Conservation (phyloP, 2,113 vertebrate species). For the Amphiprion percula region DNA sequence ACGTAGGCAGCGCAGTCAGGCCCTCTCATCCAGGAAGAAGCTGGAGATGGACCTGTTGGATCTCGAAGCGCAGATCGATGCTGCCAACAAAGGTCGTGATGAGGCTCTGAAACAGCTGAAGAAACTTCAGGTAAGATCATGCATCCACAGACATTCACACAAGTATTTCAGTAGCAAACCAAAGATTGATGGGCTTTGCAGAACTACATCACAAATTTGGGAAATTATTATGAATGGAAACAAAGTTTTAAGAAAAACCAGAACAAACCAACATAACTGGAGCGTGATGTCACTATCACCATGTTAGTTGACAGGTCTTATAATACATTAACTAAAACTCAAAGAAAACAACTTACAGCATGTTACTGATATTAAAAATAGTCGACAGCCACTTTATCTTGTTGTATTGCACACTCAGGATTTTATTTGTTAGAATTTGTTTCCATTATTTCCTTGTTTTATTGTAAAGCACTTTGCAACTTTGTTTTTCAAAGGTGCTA, state of each 20-base stretch:
- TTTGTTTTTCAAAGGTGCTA: no score
- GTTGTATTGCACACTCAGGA: no score
- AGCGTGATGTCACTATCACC: neutral
- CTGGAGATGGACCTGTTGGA: slow-evolving; percentile 94
- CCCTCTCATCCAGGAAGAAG: slow-evolving; percentile 92
- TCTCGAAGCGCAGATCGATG: slow-evolving; percentile 90
- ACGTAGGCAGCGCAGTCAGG: slow-evolving; percentile 89
- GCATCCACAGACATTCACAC: no score
- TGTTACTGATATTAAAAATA: no score
- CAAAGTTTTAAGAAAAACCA: neutral
- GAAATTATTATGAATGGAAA: neutral
- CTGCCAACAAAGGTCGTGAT: slow-evolving; percentile 92
- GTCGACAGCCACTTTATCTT: no score
- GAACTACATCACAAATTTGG: neutral
- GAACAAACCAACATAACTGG: no score
- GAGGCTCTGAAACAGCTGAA: slow-evolving; percentile 95
- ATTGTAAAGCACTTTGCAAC: no score
- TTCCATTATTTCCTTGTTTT: no score
- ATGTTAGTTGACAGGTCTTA: no score
- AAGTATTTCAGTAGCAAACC: neutral
- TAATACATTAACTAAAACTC: no score
- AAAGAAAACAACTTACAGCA: no score
- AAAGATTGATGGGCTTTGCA: neutral
- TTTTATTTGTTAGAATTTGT: no score
- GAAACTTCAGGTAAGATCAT: slow-evolving; percentile 90